Evolutionary conservation across 2,888 invertebrate species (phyloP).

Genomic region (Dynastes tityus): DNA sequence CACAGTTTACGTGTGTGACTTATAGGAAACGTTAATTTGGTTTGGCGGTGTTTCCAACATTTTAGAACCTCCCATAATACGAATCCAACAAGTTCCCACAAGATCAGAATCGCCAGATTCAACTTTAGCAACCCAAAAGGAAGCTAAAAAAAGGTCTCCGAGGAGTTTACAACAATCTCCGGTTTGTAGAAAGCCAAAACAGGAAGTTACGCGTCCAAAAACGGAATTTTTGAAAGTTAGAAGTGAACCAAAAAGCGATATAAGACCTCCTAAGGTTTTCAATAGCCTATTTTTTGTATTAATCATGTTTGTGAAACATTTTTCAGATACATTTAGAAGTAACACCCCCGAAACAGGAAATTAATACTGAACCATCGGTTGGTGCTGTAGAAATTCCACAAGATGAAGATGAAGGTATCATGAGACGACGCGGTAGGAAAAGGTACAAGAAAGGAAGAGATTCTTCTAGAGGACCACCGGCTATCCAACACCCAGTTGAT

Average conservation of each 20-base stretch:
- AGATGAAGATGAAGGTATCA: conserved; percentile 75
- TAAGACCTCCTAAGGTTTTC: conserved; percentile 24
- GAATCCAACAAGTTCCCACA: conserved; percentile 63
- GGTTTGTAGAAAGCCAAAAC: conserved; percentile 25
- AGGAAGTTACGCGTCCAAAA: conserved; percentile 30
- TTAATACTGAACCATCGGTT: neutral
- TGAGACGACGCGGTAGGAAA: conserved; percentile 74
- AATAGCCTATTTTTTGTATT: neutral
- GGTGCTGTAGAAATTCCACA: conserved; percentile 67
- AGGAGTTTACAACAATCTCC: conserved; percentile 39
- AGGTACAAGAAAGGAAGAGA: conserved; percentile 69
- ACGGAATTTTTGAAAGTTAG: conserved; percentile 4
- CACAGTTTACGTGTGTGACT: conserved; percentile 18
- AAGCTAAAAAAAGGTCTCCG: conserved; percentile 1
- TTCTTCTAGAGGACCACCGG: conserved; percentile 65
- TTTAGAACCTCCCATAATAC: conserved; percentile 69
- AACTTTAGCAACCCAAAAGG: conserved; percentile 2
- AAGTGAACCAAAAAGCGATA: conserved; percentile 9
- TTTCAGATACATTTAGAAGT: conserved; percentile 44
- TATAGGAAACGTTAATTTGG: conserved; percentile 72
- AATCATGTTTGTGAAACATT: neutral
- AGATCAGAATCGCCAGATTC: conserved; percentile 54
- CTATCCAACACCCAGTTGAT: conserved; percentile 71
- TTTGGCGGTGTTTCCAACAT: conserved; percentile 68
- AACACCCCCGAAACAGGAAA: conserved; percentile 41